Percentiles rank a stretch among this genome's conserved stretches.
Evolutionary conservation across 1,140 invertebrate species (phyloP).

Genomic region (Rhynchophorus ferrugineus): DNA sequence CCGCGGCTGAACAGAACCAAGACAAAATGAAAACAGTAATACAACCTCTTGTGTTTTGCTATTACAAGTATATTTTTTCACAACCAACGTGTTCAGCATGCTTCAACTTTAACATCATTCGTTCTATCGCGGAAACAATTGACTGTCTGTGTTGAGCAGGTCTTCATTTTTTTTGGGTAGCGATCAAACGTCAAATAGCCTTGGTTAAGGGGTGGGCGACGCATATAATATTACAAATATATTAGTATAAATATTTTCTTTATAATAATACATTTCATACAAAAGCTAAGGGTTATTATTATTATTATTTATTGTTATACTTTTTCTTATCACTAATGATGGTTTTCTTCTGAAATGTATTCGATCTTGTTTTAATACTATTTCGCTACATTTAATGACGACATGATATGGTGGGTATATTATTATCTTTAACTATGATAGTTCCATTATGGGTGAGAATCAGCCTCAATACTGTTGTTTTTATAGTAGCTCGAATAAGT

Average conservation of each 20-base stretch:
- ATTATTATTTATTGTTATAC: not conserved
- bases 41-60: no score
- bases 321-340: conserved; percentile 1
- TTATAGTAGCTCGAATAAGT: no score
- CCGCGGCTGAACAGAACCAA: no score
- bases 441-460: not conserved
- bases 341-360: conserved; percentile 4
- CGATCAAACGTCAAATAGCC: no score
- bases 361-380: not conserved
- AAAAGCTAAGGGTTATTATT: conserved; percentile 3
- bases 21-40: no score
- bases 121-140: no score
- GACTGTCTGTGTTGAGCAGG: no score
- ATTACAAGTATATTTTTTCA: no score
- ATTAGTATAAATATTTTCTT: not conserved
- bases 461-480: no score
- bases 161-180: no score
- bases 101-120: no score
- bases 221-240: conserved; percentile 1
- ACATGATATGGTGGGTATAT: not conserved
- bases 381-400: not conserved
- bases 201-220: conserved; percentile 2
- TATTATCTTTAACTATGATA: not conserved
- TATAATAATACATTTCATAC: conserved; percentile 3
- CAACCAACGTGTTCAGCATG: no score